phyloP scores from a whole-genome alignment of 2,888 invertebrate genomes.

The Falcaria lacertinaria region DNA sequence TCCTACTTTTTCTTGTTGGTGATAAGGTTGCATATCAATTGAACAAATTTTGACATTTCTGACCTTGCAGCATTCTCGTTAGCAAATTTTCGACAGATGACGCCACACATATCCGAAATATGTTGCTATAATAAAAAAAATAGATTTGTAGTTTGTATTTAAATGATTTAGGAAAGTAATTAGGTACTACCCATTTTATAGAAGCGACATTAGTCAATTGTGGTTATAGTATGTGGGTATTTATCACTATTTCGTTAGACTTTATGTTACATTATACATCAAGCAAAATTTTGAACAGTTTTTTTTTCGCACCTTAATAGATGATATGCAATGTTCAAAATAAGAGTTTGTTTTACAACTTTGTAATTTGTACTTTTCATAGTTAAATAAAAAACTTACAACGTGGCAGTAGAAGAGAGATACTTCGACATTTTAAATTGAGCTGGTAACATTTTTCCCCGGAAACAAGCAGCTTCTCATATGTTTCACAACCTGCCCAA shows the following conservation, averaged over 20 bases:
- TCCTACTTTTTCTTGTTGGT: too few relatives aligned
- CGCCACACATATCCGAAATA: constrained; percentile 14
- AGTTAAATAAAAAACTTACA: not conserved
- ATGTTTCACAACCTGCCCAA: constrained; percentile 78
- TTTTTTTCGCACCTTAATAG: too few relatives aligned
- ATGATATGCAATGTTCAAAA: too few relatives aligned
- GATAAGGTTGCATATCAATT: not conserved
- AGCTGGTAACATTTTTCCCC: constrained; percentile 51
- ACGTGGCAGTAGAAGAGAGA: not conserved
- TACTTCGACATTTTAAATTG: not conserved
- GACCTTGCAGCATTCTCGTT: not conserved
- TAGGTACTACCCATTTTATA: too few relatives aligned
- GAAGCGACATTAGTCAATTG: too few relatives aligned
- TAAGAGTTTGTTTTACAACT: too few relatives aligned
- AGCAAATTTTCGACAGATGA: constrained; percentile 16
- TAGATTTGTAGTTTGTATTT: not conserved
- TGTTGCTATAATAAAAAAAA: constrained; percentile 5
- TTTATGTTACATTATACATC: too few relatives aligned
- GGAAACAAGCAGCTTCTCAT: constrained; percentile 74
- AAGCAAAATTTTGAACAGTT: too few relatives aligned
- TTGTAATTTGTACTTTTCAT: too few relatives aligned
- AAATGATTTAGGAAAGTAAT: too few relatives aligned
- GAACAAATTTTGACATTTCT: not conserved
- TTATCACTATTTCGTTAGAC: too few relatives aligned
- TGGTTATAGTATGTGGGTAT: too few relatives aligned